phyloP scores from a whole-genome alignment of 1,140 invertebrate genomes.

The Hetaerina americana region DNA sequence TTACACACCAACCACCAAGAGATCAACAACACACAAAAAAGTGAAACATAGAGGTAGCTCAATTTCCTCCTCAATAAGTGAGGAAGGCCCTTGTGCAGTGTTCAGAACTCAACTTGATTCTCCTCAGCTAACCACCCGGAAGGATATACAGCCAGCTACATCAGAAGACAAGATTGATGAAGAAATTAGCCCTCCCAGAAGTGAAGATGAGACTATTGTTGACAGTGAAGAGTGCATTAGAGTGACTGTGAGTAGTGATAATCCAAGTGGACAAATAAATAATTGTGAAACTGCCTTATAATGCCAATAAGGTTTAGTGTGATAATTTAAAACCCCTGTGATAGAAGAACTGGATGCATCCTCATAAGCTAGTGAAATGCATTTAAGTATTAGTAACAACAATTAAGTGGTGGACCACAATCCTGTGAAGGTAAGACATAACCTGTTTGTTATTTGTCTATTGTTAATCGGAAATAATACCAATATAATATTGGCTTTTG shows the following conservation, averaged over 20 bases:
- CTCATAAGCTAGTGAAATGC: not conserved
- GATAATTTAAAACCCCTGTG: slow-evolving; percentile 12
- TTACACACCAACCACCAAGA: slow-evolving; percentile 4
- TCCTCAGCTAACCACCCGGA: not conserved
- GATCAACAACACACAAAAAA: not conserved
- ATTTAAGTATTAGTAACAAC: not conserved
- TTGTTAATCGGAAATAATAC: not conserved
- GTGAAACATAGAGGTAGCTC: not conserved
- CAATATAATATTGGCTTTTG: not conserved
- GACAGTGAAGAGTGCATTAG: not conserved
- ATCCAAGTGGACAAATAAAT: not conserved
- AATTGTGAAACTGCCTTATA: slow-evolving; percentile 15
- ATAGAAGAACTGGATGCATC: slow-evolving; percentile 8
- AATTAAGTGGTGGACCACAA: not conserved
- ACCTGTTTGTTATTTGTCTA: not conserved
- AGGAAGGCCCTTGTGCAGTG: slow-evolving; percentile 14
- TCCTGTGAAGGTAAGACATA: not conserved
- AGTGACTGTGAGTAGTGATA: slow-evolving; percentile 4
- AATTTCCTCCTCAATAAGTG: not conserved
- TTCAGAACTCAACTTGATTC: slow-evolving; percentile 10
- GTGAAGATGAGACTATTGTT: slow-evolving; percentile 1
- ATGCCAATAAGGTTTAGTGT: slow-evolving; percentile 11
- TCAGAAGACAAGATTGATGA: slow-evolving; percentile 2
- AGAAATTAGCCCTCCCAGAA: not conserved
- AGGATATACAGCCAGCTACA: slow-evolving; percentile 18